phyloP scores from a whole-genome alignment of 2,113 vertebrate species.

The Apodemus speciosus region DNA sequence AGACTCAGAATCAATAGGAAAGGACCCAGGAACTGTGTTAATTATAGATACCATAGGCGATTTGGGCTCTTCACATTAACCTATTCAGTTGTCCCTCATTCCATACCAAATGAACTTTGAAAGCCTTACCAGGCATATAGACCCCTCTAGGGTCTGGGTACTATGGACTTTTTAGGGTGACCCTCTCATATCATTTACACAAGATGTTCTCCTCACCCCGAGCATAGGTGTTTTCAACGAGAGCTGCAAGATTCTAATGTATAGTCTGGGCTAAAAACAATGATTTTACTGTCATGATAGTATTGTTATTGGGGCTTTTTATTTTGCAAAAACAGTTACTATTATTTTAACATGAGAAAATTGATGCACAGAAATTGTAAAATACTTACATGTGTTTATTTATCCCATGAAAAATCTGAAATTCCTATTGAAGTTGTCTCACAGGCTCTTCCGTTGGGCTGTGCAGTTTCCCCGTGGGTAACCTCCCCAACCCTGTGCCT shows the following conservation, averaged over 20 bases:
- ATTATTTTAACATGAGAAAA: slow-evolving; percentile 37
- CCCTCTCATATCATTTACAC: not conserved
- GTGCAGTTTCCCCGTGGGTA: not conserved
- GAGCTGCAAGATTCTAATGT: not conserved
- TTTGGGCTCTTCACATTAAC: slow-evolving; percentile 17
- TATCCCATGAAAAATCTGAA: not conserved
- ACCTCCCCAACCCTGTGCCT: not conserved
- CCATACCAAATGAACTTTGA: not conserved
- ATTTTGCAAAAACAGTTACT: not conserved
- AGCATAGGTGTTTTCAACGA: not conserved
- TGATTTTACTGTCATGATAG: not conserved
- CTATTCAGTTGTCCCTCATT: not conserved
- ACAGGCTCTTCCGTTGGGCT: not conserved
- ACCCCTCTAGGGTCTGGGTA: not conserved
- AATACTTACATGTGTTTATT: not conserved
- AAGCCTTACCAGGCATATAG: not conserved
- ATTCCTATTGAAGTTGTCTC: not conserved
- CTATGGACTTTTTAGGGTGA: not conserved
- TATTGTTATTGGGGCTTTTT: not conserved
- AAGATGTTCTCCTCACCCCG: not conserved
- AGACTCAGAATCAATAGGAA: not conserved
- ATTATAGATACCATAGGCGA: not conserved
- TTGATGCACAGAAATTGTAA: not conserved
- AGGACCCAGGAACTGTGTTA: not conserved
- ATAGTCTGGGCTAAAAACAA: not conserved